Percentiles rank a stretch among this genome's conserved stretches.
Conservation (phyloP, 1,140 invertebrate species). For the Drosophila arawakana region DNA sequence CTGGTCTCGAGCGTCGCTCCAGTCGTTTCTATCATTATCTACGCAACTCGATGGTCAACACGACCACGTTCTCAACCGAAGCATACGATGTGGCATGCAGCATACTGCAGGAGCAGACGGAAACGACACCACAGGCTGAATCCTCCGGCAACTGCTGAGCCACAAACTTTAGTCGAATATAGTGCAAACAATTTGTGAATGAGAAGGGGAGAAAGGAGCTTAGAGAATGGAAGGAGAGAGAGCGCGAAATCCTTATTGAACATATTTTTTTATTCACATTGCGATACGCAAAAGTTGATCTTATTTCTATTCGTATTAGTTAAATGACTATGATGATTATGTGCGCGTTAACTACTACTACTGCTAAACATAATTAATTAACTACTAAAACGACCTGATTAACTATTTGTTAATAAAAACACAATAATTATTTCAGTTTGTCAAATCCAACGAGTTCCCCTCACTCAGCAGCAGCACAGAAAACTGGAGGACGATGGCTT, state of each 20-base stretch:
- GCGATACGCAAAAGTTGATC: conserved; percentile 69
- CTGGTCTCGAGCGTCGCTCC: conserved; percentile 85
- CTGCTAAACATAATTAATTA: conserved; percentile 18
- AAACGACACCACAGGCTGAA: not conserved
- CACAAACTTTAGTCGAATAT: conserved; percentile 38
- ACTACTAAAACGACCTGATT: conserved; percentile 47
- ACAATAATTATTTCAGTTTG: conserved; percentile 26
- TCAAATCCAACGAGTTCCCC: not conserved
- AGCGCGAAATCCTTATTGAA: conserved; percentile 20
- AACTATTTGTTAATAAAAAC: conserved; percentile 36
- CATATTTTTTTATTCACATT: conserved; percentile 54
- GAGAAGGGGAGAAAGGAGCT: not conserved
- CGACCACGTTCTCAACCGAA: conserved; percentile 63
- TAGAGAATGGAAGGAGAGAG: not conserved
- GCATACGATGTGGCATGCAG: conserved; percentile 65
- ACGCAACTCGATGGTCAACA: conserved; percentile 60
- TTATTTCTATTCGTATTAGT: conserved; percentile 51
- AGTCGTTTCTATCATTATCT: conserved; percentile 88
- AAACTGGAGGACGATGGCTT: conserved; percentile 17
- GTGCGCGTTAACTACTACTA: conserved; percentile 27
- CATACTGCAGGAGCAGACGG: conserved; percentile 44
- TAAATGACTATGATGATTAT: conserved; percentile 40
- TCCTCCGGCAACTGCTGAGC: not conserved
- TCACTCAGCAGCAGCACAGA: conserved; percentile 38
- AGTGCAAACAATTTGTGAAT: conserved; percentile 25